A percentile compares a stretch with the other conserved stretches of the same genome.
Evolutionary conservation across 2,113 vertebrate genomes (phyloP).

Genomic region (Carassius gibelio): DNA sequence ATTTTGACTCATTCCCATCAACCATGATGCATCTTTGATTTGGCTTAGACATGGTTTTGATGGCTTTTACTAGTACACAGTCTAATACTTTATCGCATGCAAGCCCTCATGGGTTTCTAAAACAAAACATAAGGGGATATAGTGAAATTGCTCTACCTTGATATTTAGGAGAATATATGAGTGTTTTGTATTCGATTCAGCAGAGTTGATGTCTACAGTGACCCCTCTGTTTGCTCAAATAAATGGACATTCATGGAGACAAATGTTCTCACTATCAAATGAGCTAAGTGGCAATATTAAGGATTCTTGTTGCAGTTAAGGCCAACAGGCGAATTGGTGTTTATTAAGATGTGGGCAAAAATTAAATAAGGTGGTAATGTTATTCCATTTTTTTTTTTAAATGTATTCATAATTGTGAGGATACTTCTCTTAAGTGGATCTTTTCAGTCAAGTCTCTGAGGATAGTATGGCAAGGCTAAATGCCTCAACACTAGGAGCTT

Average conservation of each 20-base stretch:
- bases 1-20: conserved; percentile 14
- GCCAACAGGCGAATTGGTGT: not conserved
- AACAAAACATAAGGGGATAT: not conserved
- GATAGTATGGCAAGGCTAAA: not conserved
- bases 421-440: not conserved
- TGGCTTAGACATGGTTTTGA: conserved; percentile 29
- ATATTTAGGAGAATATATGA: not conserved
- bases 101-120: not conserved
- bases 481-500: not conserved
- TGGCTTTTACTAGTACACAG: conserved; percentile 9
- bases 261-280: conserved; percentile 18
- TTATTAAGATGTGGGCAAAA: not conserved
- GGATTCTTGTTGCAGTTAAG: not conserved
- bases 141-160: not conserved
- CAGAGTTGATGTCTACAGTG: not conserved
- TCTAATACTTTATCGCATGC: not conserved
- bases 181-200: not conserved
- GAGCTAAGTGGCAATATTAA: not conserved
- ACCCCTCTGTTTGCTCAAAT: not conserved
- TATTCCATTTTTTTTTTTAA: not conserved
- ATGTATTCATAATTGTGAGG: not conserved
- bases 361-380: no score
- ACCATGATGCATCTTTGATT: conserved; percentile 32
- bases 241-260: not conserved
- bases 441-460: not conserved